These are phyloP conservation scores for Dilophus febrilis DNA, from an alignment of 2,888 invertebrate genomes.

Conservation along the genomic window DNA sequence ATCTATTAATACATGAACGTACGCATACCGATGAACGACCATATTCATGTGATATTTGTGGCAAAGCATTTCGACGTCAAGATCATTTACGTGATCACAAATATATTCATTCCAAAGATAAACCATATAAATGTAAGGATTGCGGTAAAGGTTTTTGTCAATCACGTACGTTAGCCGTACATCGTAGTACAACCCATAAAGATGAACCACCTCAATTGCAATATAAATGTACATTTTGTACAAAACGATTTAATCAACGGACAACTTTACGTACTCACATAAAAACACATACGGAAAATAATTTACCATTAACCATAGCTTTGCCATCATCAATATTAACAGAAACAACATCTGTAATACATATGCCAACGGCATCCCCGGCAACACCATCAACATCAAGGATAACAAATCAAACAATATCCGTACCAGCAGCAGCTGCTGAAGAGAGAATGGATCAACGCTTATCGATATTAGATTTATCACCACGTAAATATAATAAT, in stretches of 20 bases:
- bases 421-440: too few species aligned
- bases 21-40: slow-evolving; percentile 95
- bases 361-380: too few species aligned
- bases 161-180: slow-evolving; percentile 86
- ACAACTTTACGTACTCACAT: slow-evolving; percentile 83
- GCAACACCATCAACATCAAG: too few species aligned
- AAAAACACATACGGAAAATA: slow-evolving; percentile 43
- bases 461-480: too few species aligned
- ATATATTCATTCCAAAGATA: slow-evolving; percentile 96
- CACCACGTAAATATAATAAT: too few species aligned
- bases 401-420: too few species aligned
- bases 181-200: slow-evolving; percentile 84
- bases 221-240: slow-evolving; percentile 83
- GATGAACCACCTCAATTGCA: slow-evolving; percentile 87
- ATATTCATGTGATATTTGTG: slow-evolving; percentile 90
- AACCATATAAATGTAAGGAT: slow-evolving; percentile 92
- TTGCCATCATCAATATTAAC: too few species aligned
- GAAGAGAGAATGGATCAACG: too few species aligned
- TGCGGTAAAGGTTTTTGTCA: slow-evolving; percentile 99
- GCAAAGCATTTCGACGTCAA: slow-evolving; percentile 88
- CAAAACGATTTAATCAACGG: slow-evolving; percentile 79
- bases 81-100: slow-evolving; percentile 85
- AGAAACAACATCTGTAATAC: too few species aligned
- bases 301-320: too few species aligned
- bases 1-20: slow-evolving; percentile 89